These are phyloP conservation scores for Hemibagrus wyckioides DNA, from an alignment of 2,113 vertebrate genomes.

Conservation along the genomic window DNA sequence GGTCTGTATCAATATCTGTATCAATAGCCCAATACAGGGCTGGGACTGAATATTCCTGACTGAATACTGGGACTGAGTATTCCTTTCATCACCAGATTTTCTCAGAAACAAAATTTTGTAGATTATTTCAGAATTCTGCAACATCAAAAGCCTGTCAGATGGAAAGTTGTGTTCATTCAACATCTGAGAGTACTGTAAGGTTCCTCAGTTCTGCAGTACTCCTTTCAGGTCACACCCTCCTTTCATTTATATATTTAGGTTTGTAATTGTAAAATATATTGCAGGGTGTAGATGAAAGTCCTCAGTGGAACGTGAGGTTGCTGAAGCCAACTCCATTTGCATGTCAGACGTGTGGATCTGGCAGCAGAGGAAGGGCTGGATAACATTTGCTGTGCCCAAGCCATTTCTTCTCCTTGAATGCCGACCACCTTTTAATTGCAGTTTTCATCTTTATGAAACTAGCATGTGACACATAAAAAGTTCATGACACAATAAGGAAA, in stretches of 20 bases:
- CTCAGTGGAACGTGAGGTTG: conserved; percentile 46
- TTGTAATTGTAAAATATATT: conserved; percentile 62
- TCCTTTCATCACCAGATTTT: conserved; percentile 53
- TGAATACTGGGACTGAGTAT: too few relatives aligned
- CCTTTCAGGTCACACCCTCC: conserved; percentile 47
- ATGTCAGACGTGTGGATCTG: conserved; percentile 52
- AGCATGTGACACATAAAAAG: conserved; percentile 68
- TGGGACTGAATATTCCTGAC: too few relatives aligned
- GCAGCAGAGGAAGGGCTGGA: conserved; percentile 38
- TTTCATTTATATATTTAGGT: conserved; percentile 65
- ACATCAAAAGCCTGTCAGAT: conserved; percentile 62
- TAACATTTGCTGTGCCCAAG: conserved; percentile 48
- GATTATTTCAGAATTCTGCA: conserved; percentile 59
- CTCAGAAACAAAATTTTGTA: conserved; percentile 60
- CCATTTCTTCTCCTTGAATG: conserved; percentile 51
- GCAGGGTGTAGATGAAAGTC: conserved; percentile 60
- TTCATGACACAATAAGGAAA: conserved; percentile 60
- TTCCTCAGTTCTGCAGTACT: conserved; percentile 45
- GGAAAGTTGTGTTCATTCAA: conserved; percentile 59
- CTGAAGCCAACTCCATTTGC: conserved; percentile 48
- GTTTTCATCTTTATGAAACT: conserved; percentile 59
- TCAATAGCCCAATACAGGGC: too few relatives aligned
- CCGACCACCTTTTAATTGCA: conserved; percentile 28
- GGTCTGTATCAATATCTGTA: background rate
- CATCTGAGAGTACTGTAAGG: conserved; percentile 42